Base-by-base conservation (phyloP, 23 tunicate genomes). In the Botrylloides violaceus region DNA sequence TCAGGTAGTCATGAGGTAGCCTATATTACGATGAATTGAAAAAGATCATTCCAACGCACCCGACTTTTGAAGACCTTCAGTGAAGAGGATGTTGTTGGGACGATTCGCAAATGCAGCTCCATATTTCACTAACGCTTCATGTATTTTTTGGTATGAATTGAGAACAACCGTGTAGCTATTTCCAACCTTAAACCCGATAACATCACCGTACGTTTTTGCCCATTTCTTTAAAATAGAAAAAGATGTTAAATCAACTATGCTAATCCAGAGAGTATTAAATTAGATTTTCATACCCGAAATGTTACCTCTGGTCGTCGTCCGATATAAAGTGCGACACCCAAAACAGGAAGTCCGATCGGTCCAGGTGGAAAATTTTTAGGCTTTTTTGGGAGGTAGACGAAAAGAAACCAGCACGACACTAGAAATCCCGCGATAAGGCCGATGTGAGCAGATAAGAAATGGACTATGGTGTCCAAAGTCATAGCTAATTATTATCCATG, bases 351-450 rank as follows among this genome's bases (percentile, higher is more conserved):
- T 63, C 70, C 70, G 32, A 22, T 63, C 9, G 70, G 70, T 19
- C 70, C 70, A 29, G 70, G 70, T 3, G 70, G 70, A 28, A 63
- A 63, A 28, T 63, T 63, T 9, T 28, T 63, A 19, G 70, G 70
- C 9, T 28, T 63, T 9, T 63, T 63, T 15, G 53, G 53, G 15
- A 43, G 53, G 15, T 43, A 43, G 12, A 43, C 53, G 53, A 43
- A 43, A 43, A 43, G 12, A 15, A 43, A 43, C 53, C 53, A 43
- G 12, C 9, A 15, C 12, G 53, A 43, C 53, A 43, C 53, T 15
- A 43, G 12, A 43, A 43, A 43, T 7, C 12, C 15, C 15, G 53
- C 53, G 53, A 43, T 43, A 15, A 43, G 53, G 15, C 53, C 15
- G 53, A 43, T 43, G 15, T 43, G 9, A 43, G 53, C 15, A 9